phyloP scores from a whole-genome alignment of 2,888 invertebrate genomes.

The Ophion ventricosus region DNA sequence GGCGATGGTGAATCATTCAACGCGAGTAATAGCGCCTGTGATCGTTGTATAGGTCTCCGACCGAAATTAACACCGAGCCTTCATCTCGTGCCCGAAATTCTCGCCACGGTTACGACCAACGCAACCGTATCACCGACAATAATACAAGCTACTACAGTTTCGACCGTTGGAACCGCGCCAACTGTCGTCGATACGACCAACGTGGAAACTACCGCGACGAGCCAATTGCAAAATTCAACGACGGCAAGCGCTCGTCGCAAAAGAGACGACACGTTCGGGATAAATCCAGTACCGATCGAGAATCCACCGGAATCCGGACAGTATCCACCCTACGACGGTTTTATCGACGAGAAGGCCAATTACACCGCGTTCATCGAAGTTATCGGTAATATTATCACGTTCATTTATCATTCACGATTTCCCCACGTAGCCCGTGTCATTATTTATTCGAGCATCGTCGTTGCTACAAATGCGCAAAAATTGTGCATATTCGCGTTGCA shows the following conservation, averaged over 20 bases:
- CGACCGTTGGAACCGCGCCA: conserved; percentile 52
- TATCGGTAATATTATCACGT: conserved; percentile 86
- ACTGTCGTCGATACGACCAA: conserved; percentile 53
- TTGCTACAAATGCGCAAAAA: too few relatives aligned
- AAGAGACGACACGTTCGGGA: conserved; percentile 74
- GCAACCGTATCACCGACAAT: conserved; percentile 61
- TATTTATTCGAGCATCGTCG: too few relatives aligned
- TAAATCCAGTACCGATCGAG: conserved; percentile 76
- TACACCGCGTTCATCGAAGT: conserved; percentile 95
- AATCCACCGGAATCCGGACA: conserved; percentile 71
- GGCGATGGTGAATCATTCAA: conserved; percentile 86
- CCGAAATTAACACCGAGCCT: conserved; percentile 79
- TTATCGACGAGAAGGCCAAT: conserved; percentile 90
- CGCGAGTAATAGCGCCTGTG: conserved; percentile 80
- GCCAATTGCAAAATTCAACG: conserved; percentile 58
- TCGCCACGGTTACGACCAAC: conserved; percentile 62
- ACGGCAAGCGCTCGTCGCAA: conserved; percentile 67
- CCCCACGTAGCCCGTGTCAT: too few relatives aligned
- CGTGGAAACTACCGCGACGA: conserved; percentile 62
- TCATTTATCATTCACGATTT: too few relatives aligned
- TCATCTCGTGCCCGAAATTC: conserved; percentile 75
- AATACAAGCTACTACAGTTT: conserved; percentile 59
- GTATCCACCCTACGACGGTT: conserved; percentile 88
- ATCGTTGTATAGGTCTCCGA: conserved; percentile 84
- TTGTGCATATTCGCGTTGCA: background rate